phyloP scores from a whole-genome alignment of 2,113 vertebrate genomes.

The Pimephales promelas region DNA sequence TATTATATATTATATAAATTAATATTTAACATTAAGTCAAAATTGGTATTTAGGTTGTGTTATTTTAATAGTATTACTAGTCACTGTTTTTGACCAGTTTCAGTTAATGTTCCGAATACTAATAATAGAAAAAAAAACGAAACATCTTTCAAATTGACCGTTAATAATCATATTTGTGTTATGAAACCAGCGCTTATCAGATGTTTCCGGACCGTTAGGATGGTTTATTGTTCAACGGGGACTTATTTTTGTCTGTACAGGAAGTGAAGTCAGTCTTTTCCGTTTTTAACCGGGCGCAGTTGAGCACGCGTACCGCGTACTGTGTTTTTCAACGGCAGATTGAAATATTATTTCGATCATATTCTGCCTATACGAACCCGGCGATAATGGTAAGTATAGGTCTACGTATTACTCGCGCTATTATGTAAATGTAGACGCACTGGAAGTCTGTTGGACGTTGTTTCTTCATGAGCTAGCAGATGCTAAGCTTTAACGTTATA shows the following conservation, averaged over 20 bases:
- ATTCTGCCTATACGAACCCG: neutral
- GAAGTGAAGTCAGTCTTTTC: conserved; percentile 42
- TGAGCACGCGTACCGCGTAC: conserved; percentile 42
- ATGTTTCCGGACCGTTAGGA: neutral
- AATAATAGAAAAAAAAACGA: neutral
- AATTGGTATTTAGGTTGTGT: neutral
- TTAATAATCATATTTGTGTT: too few relatives aligned
- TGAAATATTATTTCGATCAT: neutral
- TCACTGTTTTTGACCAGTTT: too few relatives aligned
- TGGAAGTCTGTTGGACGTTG: neutral
- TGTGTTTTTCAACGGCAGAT: neutral
- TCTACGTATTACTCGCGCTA: too few relatives aligned
- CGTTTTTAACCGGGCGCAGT: conserved; percentile 21
- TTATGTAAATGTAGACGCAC: neutral
- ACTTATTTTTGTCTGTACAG: neutral
- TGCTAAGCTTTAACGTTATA: neutral
- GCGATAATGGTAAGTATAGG: conserved; percentile 33
- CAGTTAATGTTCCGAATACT: neutral
- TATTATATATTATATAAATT: too few relatives aligned
- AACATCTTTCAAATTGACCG: neutral
- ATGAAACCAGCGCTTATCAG: too few relatives aligned
- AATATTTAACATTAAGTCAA: neutral
- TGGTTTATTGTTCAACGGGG: neutral
- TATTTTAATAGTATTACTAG: neutral
- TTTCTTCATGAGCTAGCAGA: neutral